Evolutionary conservation across 1,140 invertebrate species (phyloP).

Genomic region (Drosophila grimshawi): DNA sequence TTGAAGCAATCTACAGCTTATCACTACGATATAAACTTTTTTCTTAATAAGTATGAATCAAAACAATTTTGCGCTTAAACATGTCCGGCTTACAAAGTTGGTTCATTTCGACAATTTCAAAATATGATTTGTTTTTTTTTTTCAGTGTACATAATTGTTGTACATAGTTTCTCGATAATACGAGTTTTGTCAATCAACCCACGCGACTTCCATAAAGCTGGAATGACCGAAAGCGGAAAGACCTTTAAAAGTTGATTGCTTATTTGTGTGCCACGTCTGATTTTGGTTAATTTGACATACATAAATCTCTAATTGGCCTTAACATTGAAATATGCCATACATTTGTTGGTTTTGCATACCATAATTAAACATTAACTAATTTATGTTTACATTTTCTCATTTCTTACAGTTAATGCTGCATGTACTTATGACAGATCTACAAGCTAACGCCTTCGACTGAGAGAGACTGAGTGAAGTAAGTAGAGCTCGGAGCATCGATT

Average conservation of each 20-base stretch:
- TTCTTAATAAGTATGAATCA: too few relatives aligned
- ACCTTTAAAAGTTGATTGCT: constrained; percentile 48
- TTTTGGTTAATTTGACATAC: constrained; percentile 19
- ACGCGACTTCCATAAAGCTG: constrained; percentile 19
- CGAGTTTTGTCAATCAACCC: constrained; percentile 17
- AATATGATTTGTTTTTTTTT: too few relatives aligned
- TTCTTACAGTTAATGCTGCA: constrained; percentile 72
- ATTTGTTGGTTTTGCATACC: constrained; percentile 15
- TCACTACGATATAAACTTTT: too few relatives aligned
- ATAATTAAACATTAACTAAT: constrained; percentile 13
- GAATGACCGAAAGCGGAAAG: constrained; percentile 17
- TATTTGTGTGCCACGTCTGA: constrained; percentile 45
- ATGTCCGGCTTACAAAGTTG: too few relatives aligned
- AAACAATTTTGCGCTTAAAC: too few relatives aligned
- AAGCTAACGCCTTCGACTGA: constrained; percentile 64
- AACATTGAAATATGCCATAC: constrained; percentile 61
- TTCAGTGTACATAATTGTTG: too few relatives aligned
- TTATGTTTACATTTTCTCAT: constrained; percentile 38
- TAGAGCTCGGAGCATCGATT: constrained; percentile 16
- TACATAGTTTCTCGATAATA: not conserved
- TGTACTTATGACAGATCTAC: constrained; percentile 65
- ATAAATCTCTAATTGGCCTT: constrained; percentile 63
- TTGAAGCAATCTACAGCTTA: too few relatives aligned
- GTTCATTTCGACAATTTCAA: too few relatives aligned
- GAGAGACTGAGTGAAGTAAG: constrained; percentile 59